These are phyloP conservation scores for Astropecten irregularis DNA, from an alignment of 53 echinoderm and acorn worm species.

Conservation along the genomic window DNA sequence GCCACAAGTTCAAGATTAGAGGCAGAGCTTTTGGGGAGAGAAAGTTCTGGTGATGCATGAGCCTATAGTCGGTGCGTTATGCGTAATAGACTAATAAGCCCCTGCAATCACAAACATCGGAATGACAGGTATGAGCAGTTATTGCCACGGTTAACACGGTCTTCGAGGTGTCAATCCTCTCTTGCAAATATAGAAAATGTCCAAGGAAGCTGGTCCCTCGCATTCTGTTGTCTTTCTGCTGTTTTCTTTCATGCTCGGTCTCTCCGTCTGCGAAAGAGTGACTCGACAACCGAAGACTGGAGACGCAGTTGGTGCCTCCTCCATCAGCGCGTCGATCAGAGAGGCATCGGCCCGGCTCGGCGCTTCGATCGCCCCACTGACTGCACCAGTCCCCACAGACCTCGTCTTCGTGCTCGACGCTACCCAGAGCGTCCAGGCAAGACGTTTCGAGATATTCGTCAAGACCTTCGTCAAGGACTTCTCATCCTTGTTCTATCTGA, in stretches of 20 bases:
- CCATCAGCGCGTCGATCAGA: neutral
- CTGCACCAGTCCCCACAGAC: constrained; percentile 24
- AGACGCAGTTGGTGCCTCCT: neutral
- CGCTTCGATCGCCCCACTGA: neutral
- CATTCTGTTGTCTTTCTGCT: neutral
- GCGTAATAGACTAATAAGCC: too few relatives aligned
- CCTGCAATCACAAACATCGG: neutral
- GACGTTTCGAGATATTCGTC: constrained; percentile 37
- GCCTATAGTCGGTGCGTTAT: neutral
- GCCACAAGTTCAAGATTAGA: constrained; percentile 31
- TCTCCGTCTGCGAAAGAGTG: neutral
- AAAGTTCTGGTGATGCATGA: neutral
- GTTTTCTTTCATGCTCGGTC: neutral
- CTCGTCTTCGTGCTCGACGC: constrained; percentile 72
- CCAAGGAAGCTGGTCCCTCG: neutral
- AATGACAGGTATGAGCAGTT: neutral
- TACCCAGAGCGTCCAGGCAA: constrained; percentile 62
- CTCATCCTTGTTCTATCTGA: constrained; percentile 42
- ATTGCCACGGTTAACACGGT: neutral
- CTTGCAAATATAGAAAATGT: constrained; percentile 6
- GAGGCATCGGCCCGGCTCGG: constrained; percentile 10
- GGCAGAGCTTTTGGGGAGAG: neutral
- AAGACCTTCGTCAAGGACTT: constrained; percentile 50
- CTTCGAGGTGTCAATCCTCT: neutral
- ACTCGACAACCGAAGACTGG: neutral